Percentiles rank a stretch among this genome's conserved stretches.
Conservation (phyloP, 1,140 invertebrate genomes). For the Piezodorus guildinii region DNA sequence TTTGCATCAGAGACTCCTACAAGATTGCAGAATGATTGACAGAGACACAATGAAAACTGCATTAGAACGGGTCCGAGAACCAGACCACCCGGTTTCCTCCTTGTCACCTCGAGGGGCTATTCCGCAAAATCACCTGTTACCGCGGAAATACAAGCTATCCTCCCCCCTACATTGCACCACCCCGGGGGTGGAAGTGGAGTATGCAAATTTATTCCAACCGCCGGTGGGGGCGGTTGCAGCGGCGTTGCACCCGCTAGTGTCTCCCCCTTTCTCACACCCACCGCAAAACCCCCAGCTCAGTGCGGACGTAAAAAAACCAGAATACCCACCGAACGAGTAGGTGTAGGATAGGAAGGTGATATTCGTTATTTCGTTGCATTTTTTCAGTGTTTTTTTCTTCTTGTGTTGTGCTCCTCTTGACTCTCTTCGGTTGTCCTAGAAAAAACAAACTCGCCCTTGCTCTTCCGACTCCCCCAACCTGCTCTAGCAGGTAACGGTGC, state of each 20-base stretch:
- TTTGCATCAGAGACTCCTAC: no score
- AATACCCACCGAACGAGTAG: slow-evolving; percentile 12
- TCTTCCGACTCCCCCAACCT: neutral
- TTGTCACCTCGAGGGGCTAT: neutral
- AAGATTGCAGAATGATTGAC: no score
- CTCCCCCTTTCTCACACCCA: slow-evolving; percentile 9
- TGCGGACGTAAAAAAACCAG: neutral
- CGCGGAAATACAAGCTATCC: no score
- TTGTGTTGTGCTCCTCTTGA: neutral
- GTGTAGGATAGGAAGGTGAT: neutral
- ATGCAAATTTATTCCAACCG: slow-evolving; percentile 13
- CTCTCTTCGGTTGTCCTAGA: neutral
- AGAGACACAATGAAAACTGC: no score
- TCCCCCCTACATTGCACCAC: neutral
- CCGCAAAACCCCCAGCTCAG: neutral
- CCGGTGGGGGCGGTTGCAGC: slow-evolving; percentile 7
- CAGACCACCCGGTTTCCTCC: no score
- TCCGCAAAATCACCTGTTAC: slow-evolving; percentile 2
- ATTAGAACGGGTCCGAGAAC: no score
- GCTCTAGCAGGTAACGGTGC: neutral
- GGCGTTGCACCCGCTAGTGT: neutral
- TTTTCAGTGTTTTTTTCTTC: neutral
- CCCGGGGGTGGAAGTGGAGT: neutral
- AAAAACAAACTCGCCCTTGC: neutral
- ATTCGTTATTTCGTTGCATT: slow-evolving; percentile 10